Conservation (phyloP, 2,113 vertebrate species). For the Ctenomys sociabilis region DNA sequence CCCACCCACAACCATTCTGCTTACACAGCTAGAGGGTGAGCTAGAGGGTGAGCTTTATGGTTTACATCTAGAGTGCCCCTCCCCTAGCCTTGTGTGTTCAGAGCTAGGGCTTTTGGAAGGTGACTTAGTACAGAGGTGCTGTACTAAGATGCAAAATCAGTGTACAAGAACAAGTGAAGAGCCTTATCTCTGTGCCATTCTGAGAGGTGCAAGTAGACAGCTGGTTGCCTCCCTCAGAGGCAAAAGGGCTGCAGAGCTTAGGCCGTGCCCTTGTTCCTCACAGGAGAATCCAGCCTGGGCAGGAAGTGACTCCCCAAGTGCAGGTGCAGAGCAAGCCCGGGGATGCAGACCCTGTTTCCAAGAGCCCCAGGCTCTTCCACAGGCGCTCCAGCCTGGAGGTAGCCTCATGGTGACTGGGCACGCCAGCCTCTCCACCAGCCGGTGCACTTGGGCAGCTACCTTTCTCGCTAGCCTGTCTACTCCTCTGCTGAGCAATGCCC, state of each 20-base stretch:
- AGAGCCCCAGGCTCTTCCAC: neutral
- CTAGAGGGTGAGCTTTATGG: neutral
- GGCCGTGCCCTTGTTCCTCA: neutral
- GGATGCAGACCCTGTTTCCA: neutral
- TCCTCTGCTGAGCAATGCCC: neutral
- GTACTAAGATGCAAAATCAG: neutral
- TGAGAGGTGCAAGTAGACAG: neutral
- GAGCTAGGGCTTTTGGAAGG: neutral
- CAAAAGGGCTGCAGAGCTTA: neutral
- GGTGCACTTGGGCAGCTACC: neutral
- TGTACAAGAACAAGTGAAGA: neutral
- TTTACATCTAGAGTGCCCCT: neutral
- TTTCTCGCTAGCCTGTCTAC: neutral
- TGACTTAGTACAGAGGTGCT: neutral
- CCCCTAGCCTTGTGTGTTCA: neutral
- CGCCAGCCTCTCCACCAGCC: neutral
- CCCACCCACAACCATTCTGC: neutral
- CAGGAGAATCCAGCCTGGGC: neutral
- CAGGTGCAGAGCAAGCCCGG: neutral
- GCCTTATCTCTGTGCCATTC: neutral
- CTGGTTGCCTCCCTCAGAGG: neutral
- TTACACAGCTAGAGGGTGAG: neutral
- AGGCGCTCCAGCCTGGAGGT: neutral
- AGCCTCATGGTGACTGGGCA: neutral
- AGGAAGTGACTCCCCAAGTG: neutral